phyloP scores from a whole-genome alignment of 2,888 invertebrate species.

The Plagodis pulveraria region DNA sequence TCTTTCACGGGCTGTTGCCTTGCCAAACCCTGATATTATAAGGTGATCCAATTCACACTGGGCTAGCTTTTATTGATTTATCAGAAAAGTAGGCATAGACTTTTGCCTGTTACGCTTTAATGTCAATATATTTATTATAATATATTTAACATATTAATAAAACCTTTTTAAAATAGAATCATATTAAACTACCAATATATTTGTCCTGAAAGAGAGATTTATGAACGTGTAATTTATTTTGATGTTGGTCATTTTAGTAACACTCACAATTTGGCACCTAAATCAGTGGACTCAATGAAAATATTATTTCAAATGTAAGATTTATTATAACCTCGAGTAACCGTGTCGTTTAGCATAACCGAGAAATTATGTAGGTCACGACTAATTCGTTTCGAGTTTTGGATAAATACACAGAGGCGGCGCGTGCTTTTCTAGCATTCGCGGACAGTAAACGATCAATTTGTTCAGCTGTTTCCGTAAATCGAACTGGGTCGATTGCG shows the following conservation, averaged over 20 bases:
- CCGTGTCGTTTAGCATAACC: conserved; percentile 30
- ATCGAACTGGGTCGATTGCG: conserved; percentile 75
- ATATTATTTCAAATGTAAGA: conserved; percentile 26
- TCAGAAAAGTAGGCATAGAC: too few species aligned
- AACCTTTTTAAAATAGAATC: neutral
- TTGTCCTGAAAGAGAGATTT: neutral
- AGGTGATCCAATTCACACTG: too few species aligned
- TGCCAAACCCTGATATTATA: too few species aligned
- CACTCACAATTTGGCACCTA: conserved; percentile 26
- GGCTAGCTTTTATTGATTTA: too few species aligned
- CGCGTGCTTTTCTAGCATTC: conserved; percentile 30
- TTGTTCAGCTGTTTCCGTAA: conserved; percentile 67
- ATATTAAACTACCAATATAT: neutral
- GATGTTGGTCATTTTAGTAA: conserved; percentile 14
- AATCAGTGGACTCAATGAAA: conserved; percentile 22
- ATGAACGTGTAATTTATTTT: neutral
- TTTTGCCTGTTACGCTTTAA: too few species aligned
- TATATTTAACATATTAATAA: too few species aligned
- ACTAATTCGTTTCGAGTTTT: conserved; percentile 39
- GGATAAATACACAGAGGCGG: conserved; percentile 49
- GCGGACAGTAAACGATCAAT: conserved; percentile 50
- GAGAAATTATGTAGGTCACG: conserved; percentile 46
- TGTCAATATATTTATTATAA: too few species aligned
- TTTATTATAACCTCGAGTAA: conserved; percentile 27
- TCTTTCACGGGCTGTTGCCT: too few species aligned